Conservation (phyloP, 2,797 vertebrate genomes). For the Falco naumanni region DNA sequence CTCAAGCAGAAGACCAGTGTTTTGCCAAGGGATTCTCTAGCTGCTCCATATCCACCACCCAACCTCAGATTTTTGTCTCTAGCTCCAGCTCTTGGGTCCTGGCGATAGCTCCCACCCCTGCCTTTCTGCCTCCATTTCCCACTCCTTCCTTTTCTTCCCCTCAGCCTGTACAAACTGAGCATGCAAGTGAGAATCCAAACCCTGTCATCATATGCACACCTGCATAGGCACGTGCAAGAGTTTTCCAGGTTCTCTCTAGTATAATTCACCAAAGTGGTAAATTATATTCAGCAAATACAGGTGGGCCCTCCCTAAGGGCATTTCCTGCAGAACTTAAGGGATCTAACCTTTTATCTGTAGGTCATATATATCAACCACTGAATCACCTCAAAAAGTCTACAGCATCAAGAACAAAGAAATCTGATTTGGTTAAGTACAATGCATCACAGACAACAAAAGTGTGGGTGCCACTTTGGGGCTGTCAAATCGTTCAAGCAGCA, state of each 20-base stretch:
- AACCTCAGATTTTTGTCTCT: background rate
- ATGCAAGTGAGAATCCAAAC: background rate
- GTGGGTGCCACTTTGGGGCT: background rate
- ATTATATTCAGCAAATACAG: no score
- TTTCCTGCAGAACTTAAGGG: background rate
- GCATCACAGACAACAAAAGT: background rate
- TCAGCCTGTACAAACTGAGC: background rate
- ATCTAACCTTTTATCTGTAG: background rate
- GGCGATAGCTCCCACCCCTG: background rate
- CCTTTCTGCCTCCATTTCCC: background rate
- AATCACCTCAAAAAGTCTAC: background rate
- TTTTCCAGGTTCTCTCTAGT: background rate
- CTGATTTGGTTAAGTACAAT: background rate
- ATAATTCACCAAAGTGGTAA: background rate
- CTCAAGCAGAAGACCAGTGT: background rate
- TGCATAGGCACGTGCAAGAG: fast-evolving
- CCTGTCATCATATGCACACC: background rate
- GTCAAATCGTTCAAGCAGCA: background rate
- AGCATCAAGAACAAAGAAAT: background rate
- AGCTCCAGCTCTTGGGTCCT: background rate
- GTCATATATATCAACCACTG: background rate
- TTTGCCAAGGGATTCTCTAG: background rate
- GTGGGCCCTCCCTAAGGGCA: background rate
- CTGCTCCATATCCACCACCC: background rate
- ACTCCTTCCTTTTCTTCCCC: background rate